phyloP scores from a whole-genome alignment of 1,140 invertebrate genomes.

The Ganaspis sp. region DNA sequence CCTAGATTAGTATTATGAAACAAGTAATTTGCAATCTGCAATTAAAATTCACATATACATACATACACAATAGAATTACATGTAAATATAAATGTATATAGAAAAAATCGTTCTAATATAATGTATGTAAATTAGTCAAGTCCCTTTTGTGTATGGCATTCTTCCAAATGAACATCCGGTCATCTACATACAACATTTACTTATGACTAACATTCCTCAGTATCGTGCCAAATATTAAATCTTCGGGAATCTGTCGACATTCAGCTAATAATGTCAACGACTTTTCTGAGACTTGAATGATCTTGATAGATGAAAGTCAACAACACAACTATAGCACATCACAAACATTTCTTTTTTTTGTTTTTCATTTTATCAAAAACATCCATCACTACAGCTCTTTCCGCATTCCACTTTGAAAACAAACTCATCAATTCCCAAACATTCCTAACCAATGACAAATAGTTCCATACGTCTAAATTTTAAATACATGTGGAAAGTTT shows the following conservation, averaged over 20 bases:
- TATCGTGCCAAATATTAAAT: conserved; percentile 16
- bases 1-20: too few relatives aligned
- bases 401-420: too few relatives aligned
- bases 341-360: too few relatives aligned
- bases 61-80: too few relatives aligned
- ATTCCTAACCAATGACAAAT: too few relatives aligned
- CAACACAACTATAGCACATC: too few relatives aligned
- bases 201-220: conserved; percentile 17
- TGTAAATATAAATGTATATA: neutral
- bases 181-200: neutral
- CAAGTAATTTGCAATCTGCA: neutral
- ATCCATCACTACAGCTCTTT: neutral
- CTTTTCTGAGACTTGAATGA: neutral
- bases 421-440: too few relatives aligned
- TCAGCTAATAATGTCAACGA: conserved; percentile 19
- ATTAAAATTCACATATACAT: too few relatives aligned
- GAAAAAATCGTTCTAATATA: neutral
- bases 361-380: neutral
- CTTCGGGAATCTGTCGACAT: neutral
- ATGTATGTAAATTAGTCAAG: neutral
- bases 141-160: neutral
- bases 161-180: conserved; percentile 22
- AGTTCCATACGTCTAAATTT: too few relatives aligned
- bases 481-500: too few relatives aligned
- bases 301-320: neutral